These are phyloP conservation scores for Acanthopagrus latus DNA, from an alignment of 2,797 vertebrate genomes.

Conservation along the genomic window DNA sequence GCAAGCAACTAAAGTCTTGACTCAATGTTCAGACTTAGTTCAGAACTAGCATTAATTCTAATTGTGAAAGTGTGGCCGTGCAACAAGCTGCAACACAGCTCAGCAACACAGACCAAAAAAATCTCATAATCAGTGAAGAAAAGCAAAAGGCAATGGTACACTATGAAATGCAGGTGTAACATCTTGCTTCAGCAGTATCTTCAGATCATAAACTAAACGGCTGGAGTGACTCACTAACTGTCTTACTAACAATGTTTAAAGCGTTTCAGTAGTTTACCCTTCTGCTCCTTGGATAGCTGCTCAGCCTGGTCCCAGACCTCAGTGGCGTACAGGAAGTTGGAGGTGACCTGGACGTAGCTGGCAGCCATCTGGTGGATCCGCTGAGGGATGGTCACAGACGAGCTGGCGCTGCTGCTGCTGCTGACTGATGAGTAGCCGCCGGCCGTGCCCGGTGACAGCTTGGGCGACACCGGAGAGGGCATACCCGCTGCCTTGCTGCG, in stretches of 20 bases:
- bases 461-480: constrained; percentile 98
- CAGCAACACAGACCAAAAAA: too few species aligned
- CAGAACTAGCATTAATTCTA: too few species aligned
- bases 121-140: too few species aligned
- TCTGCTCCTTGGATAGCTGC: constrained; percentile 96
- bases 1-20: too few species aligned
- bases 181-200: neutral
- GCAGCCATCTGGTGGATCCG: constrained; percentile 99
- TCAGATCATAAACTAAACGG: too few species aligned
- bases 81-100: too few species aligned
- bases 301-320: constrained; percentile 99
- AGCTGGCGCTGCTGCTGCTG: constrained; percentile 91
- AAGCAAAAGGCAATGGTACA: too few species aligned
- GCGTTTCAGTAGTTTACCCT: constrained; percentile 82
- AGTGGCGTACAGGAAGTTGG: constrained; percentile 97
- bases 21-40: too few species aligned
- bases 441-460: constrained; percentile 96
- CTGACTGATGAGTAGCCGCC: constrained; percentile 91
- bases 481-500: constrained; percentile 95
- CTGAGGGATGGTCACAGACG: constrained; percentile 98
- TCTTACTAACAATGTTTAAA: neutral
- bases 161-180: neutral
- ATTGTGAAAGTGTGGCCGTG: too few species aligned
- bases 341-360: constrained; percentile 99
- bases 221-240: neutral